Evolutionary conservation across 2,113 vertebrate genomes (phyloP).

Genomic region (Polypterus bichir): DNA sequence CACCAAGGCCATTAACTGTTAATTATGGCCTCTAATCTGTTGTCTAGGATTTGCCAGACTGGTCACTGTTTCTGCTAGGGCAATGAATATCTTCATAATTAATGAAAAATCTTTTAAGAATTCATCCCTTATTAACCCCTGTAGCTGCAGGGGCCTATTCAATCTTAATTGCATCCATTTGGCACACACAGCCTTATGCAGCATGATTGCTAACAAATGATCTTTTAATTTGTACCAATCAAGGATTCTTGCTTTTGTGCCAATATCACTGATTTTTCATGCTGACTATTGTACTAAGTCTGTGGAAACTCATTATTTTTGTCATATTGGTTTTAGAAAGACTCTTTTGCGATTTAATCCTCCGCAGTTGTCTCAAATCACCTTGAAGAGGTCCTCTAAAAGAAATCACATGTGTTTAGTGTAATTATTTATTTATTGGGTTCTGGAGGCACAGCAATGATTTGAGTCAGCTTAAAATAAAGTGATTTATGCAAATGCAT

Average conservation of each 20-base stretch:
- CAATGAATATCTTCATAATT: slow-evolving; percentile 72
- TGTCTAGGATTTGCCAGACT: slow-evolving; percentile 51
- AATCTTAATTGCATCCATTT: slow-evolving; percentile 73
- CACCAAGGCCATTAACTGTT: slow-evolving; percentile 3
- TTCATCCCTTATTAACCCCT: slow-evolving; percentile 64
- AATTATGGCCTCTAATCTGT: slow-evolving; percentile 8
- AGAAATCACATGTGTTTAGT: neutral
- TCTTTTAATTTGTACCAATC: slow-evolving; percentile 70
- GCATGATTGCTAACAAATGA: slow-evolving; percentile 68
- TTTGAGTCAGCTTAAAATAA: neutral
- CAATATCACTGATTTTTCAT: slow-evolving; percentile 66
- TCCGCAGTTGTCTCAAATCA: neutral
- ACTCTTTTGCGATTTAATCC: neutral
- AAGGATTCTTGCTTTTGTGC: slow-evolving; percentile 58
- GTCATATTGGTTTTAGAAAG: neutral
- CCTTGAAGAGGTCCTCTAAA: neutral
- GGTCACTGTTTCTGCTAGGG: slow-evolving; percentile 58
- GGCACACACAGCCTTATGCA: slow-evolving; percentile 61
- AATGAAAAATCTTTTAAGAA: slow-evolving; percentile 68
- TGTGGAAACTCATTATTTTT: neutral
- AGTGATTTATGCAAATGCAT: neutral
- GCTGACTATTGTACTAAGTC: slow-evolving; percentile 35
- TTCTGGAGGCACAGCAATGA: neutral
- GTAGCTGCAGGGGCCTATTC: slow-evolving; percentile 68
- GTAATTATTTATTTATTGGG: no score